Evolutionary conservation across 2,113 vertebrate genomes (phyloP).

Genomic region (Stomatorhinus ivindoensis): DNA sequence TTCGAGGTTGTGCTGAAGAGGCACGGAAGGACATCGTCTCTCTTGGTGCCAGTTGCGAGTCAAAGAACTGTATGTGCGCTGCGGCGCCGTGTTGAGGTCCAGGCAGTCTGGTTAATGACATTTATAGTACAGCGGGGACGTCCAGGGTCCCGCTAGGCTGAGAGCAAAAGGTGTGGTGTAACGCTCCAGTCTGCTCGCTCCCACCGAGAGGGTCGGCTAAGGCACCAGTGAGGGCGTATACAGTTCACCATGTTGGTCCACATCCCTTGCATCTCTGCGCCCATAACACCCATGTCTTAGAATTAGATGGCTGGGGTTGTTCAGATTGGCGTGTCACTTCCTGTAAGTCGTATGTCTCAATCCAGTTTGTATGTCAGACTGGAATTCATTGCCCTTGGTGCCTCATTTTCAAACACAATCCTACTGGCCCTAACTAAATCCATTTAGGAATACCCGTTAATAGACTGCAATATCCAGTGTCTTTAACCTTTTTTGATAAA

Average conservation of each 20-base stretch:
- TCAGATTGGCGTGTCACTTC: conserved; percentile 17
- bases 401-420: background rate
- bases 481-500: background rate
- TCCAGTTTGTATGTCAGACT: conserved; percentile 13
- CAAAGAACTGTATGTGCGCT: background rate
- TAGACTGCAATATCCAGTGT: background rate
- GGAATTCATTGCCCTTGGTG: background rate
- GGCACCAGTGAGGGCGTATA: background rate
- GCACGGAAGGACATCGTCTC: background rate
- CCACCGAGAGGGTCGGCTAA: background rate
- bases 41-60: background rate
- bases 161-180: background rate
- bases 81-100: background rate
- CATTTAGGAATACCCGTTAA: background rate
- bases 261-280: background rate
- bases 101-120: background rate
- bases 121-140: background rate
- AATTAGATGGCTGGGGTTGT: conserved; percentile 21
- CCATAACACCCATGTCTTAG: background rate
- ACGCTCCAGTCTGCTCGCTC: background rate
- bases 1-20: background rate
- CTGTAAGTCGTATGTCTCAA: conserved; percentile 9
- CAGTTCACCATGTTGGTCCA: background rate
- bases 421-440: background rate
- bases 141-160: background rate